Conservation (phyloP, 2,113 vertebrate species). For the Sinocyclocheilus anshuiensis region DNA sequence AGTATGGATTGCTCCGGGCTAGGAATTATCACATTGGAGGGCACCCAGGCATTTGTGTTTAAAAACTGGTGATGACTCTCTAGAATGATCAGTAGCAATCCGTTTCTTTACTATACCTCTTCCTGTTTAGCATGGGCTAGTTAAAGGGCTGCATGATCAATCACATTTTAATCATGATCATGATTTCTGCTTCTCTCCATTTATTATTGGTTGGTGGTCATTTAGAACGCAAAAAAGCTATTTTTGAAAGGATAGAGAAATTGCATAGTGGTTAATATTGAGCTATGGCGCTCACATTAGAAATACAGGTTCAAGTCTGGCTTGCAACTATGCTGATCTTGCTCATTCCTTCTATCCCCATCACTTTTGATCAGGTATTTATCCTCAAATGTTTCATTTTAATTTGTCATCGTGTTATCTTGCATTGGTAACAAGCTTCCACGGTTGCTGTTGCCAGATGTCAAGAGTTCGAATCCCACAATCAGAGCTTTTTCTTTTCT, state of each 20-base stretch:
- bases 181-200: no score
- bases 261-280: background rate
- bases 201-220: no score
- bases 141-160: background rate
- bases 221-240: background rate
- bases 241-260: background rate
- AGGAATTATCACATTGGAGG: slow-evolving; percentile 43
- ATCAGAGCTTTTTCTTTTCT: no score
- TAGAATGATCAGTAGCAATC: background rate
- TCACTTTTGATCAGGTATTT: no score
- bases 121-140: background rate
- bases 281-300: background rate
- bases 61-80: slow-evolving; percentile 39
- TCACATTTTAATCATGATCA: background rate
- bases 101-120: background rate
- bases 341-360: background rate
- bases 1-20: background rate
- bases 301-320: background rate
- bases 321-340: background rate
- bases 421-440: no score
- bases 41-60: slow-evolving; percentile 38
- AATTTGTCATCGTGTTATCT: no score
- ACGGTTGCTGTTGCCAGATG: no score
- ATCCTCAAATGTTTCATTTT: no score
- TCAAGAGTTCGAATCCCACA: no score